Conservation (phyloP, 23 tunicate species). For the Trididemnum nubilum region DNA sequence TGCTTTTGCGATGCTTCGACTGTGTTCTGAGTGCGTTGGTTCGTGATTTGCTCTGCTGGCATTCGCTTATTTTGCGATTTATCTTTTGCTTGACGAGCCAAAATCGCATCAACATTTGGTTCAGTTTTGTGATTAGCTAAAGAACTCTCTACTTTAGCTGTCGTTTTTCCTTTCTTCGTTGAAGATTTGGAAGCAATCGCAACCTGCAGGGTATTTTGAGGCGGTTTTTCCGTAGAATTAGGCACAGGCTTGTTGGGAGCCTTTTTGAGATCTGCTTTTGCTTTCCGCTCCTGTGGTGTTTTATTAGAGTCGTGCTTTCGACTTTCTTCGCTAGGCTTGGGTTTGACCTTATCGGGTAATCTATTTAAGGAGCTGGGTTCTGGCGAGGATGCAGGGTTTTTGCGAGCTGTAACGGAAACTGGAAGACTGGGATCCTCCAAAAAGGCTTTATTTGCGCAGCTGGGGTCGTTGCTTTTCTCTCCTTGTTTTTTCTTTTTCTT, state of each 20-base stretch:
- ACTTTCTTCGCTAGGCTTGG: neutral
- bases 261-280: neutral
- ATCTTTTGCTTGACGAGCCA: neutral
- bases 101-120: neutral
- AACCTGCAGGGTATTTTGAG: neutral
- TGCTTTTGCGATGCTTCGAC: neutral
- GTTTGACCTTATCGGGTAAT: neutral
- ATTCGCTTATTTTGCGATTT: neutral
- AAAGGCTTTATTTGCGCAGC: neutral
- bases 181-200: neutral
- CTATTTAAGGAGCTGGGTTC: neutral
- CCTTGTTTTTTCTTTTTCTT: constrained; percentile 53
- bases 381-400: neutral
- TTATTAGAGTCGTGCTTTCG: neutral
- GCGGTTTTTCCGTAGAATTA: neutral
- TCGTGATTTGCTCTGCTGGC: neutral
- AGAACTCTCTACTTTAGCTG: neutral
- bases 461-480: neutral
- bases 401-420: neutral
- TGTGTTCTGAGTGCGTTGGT: neutral
- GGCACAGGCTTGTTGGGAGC: neutral
- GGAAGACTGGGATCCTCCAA: neutral
- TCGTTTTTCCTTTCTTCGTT: neutral
- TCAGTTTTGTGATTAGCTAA: neutral
- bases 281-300: neutral